Conservation (phyloP, 2,888 invertebrate genomes). For the Arge pagana region DNA sequence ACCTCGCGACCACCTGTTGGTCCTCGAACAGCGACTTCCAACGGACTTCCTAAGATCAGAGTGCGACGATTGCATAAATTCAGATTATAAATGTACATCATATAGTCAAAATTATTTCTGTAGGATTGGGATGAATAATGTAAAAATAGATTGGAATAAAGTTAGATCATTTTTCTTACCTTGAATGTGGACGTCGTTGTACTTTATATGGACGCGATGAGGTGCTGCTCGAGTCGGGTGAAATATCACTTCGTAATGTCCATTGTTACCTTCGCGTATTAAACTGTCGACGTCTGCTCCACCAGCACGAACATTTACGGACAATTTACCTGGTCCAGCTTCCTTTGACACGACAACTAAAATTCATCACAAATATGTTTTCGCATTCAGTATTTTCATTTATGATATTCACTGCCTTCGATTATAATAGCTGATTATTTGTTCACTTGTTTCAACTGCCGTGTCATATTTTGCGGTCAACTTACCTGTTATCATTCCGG, state of each 20-base stretch:
- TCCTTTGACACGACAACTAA: conserved; percentile 71
- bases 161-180: conserved; percentile 54
- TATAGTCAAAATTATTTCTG: too few species aligned
- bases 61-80: too few species aligned
- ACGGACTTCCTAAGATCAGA: conserved; percentile 63
- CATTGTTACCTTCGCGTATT: conserved; percentile 73
- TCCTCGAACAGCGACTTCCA: conserved; percentile 65
- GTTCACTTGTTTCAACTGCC: not conserved
- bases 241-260: conserved; percentile 83
- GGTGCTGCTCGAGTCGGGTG: conserved; percentile 87
- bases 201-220: conserved; percentile 83
- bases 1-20: conserved; percentile 75
- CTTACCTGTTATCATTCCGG: conserved; percentile 76
- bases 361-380: conserved; percentile 13
- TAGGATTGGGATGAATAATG: conserved; percentile 1
- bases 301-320: conserved; percentile 80
- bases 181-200: conserved; percentile 80
- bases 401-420: too few species aligned
- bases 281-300: conserved; percentile 82
- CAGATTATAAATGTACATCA: too few species aligned
- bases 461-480: conserved; percentile 48
- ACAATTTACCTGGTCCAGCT: conserved; percentile 84
- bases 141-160: conserved; percentile 13
- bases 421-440: too few species aligned
- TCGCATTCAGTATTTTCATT: too few species aligned